Evolutionary conservation across 2,113 vertebrate species (phyloP), one percentile per base, ranked within the genome.

Genomic region (Mesembrinibis cayennensis): DNA sequence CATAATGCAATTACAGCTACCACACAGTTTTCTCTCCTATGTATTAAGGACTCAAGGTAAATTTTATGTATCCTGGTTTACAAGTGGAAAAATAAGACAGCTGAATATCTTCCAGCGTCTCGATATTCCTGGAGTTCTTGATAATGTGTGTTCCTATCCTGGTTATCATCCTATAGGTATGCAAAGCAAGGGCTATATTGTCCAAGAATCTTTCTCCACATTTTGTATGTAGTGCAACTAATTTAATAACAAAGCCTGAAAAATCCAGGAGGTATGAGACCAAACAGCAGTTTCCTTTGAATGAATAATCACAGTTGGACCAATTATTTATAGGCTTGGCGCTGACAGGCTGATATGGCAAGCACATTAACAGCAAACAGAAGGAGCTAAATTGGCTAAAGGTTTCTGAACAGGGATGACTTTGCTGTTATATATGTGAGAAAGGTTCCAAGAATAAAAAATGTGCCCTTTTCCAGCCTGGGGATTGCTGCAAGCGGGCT

Each of bases 361-460:
- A 74, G 40, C 55, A 78, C 67, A 86, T 91, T 77, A 97, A 78
- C 87, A 91, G 82, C 92, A 96, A 96, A 94, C 88, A 94, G 92
- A 96, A 95, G 90, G 95, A 96, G 92, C 86, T 94, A 27, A 96
- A 96, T 95, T 95, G 94, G 86, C 92, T 82, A 29, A 96, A 92
- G 85, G 72, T 21, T 97, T 95, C 89, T 95, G 80, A 93, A 52
- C 2, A 0, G 90, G 80, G 62, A 83, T 89, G 84, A 55, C 86
- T 95, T 74, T 26, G 34, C 45, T 84, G 67, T 89, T 87, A 72
- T 1, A 50, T 61, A 42, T 53, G 82, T 91, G 82, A 92, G 92
- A 87, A 80, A 89, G 80, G 73, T 71, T 94, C 92, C 86, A 93
- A 93, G 90, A 94, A 95, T 95, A 69, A 94, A 86, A 83, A 89